A percentile compares a stretch with the other conserved stretches of the same genome.
Evolutionary conservation across 2,113 vertebrate species (phyloP).

Genomic region (Gambusia holbrooki): DNA sequence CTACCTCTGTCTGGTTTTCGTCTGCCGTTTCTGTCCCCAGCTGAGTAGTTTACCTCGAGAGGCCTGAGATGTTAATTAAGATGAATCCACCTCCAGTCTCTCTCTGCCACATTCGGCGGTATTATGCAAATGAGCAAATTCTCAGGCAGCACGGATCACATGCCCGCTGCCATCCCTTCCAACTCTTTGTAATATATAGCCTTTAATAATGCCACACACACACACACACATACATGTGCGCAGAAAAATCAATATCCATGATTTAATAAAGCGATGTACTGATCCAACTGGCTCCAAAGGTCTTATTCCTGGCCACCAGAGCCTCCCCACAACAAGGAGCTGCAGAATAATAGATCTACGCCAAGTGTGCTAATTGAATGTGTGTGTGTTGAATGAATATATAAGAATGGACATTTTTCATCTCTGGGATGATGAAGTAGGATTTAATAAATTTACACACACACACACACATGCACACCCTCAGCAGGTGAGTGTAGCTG

Average conservation of each 20-base stretch:
- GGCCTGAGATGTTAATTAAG: slow-evolving; percentile 98
- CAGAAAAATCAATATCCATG: slow-evolving; percentile 93
- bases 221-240: slow-evolving; percentile 31
- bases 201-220: slow-evolving; percentile 91
- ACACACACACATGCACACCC: slow-evolving; percentile 64
- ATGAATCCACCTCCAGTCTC: slow-evolving; percentile 93
- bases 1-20: slow-evolving; percentile 20
- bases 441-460: slow-evolving; percentile 62
- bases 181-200: slow-evolving; percentile 98
- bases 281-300: slow-evolving; percentile 85
- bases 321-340: slow-evolving; percentile 54
- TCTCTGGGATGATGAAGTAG: slow-evolving; percentile 66
- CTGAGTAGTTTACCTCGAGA: slow-evolving; percentile 87
- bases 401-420: slow-evolving; percentile 53
- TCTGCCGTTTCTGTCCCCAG: slow-evolving; percentile 64
- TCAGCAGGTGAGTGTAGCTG: slow-evolving; percentile 97
- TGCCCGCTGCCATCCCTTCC: slow-evolving; percentile 85
- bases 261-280: slow-evolving; percentile 96
- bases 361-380: slow-evolving; percentile 70
- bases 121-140: slow-evolving; percentile 91
- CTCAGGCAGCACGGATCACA: slow-evolving; percentile 92
- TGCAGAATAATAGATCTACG: slow-evolving; percentile 63
- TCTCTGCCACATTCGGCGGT: slow-evolving; percentile 92
- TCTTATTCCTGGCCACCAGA: slow-evolving; percentile 51
- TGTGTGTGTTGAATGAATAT: slow-evolving; percentile 26